Evolutionary conservation across 2,113 vertebrate genomes (phyloP).

Genomic region (Perognathus longimembris): DNA sequence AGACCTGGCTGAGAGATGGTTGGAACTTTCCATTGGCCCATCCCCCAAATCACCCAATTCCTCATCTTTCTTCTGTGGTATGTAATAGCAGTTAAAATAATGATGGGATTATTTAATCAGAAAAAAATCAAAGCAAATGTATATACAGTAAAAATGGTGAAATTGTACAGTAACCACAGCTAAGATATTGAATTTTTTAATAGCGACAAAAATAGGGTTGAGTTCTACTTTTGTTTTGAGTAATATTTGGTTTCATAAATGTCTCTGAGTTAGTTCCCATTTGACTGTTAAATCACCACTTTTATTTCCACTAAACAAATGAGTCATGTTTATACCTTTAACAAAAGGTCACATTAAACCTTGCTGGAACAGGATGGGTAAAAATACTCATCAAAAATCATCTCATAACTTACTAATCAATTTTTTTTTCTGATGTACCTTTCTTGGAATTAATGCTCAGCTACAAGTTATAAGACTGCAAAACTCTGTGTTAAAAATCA

Average conservation of each 20-base stretch:
- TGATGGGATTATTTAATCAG: background rate
- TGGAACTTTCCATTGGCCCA: constrained; percentile 63
- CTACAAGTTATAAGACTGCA: background rate
- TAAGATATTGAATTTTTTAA: background rate
- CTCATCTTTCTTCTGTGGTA: background rate
- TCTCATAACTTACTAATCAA: background rate
- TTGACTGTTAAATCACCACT: background rate
- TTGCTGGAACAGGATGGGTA: background rate
- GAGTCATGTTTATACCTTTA: background rate
- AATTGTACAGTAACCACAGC: background rate
- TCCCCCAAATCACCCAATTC: background rate
- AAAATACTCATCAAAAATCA: constrained; percentile 29
- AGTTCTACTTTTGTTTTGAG: background rate
- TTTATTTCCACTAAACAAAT: constrained; percentile 41
- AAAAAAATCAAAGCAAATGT: background rate
- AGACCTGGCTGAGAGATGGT: constrained; percentile 40
- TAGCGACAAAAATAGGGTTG: background rate
- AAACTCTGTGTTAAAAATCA: background rate
- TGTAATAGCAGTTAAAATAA: background rate
- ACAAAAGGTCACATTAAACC: background rate
- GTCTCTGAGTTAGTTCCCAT: background rate
- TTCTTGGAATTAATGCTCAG: constrained; percentile 6
- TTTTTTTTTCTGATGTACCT: background rate
- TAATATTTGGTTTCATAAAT: constrained; percentile 28
- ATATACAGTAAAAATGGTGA: background rate